Percentiles rank a stretch among this genome's conserved stretches.
These are phyloP conservation scores for Myathropa florea DNA, from an alignment of 2,888 invertebrate genomes.

Conservation along the genomic window DNA sequence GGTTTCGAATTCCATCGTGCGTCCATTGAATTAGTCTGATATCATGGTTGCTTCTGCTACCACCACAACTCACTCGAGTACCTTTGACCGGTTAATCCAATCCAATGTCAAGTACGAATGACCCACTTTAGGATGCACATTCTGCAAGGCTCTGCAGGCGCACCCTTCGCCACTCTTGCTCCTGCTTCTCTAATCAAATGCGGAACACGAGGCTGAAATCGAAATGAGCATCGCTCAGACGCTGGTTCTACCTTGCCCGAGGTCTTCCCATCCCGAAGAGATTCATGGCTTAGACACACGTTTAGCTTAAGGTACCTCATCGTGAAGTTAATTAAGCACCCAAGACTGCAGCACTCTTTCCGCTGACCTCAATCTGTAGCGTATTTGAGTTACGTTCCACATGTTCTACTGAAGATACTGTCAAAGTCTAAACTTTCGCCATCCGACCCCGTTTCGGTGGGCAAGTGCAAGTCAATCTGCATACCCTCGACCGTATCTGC, in stretches of 20 bases:
- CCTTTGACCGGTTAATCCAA: no score
- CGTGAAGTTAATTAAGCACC: not conserved
- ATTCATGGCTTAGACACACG: not conserved
- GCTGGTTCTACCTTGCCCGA: not conserved
- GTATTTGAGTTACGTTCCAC: not conserved
- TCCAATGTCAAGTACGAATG: not conserved
- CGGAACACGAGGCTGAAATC: not conserved
- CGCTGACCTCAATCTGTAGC: not conserved
- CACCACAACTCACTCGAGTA: no score
- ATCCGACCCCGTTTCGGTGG: conserved; percentile 2
- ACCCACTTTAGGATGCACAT: not conserved
- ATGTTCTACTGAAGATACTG: not conserved
- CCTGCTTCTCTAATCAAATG: no score
- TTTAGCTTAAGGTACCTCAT: not conserved
- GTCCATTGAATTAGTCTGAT: no score
- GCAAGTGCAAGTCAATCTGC: conserved; percentile 12
- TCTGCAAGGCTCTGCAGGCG: not conserved
- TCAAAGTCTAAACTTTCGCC: conserved; percentile 32
- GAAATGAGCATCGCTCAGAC: not conserved
- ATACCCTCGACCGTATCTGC: not conserved
- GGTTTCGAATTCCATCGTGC: no score
- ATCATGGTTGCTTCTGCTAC: no score
- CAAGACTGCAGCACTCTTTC: not conserved
- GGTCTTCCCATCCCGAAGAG: not conserved
- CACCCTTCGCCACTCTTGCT: no score